Percentiles rank a stretch among this genome's conserved stretches.
Conservation (phyloP, 2,888 invertebrate species). For the Poecilobothrus nobilitatus region DNA sequence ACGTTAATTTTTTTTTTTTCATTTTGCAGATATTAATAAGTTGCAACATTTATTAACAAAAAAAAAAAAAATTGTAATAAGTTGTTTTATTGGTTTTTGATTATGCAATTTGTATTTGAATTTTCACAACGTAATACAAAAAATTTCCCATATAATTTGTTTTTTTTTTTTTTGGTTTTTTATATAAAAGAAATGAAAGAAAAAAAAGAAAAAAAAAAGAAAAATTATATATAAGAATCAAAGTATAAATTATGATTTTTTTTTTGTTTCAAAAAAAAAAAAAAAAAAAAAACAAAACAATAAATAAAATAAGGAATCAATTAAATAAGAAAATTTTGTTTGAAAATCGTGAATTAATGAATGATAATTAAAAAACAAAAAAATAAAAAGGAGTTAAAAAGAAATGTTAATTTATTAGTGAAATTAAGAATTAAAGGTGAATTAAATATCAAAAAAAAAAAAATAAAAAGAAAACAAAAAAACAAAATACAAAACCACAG, state of each 20-base stretch:
- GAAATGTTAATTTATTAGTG: too few species aligned
- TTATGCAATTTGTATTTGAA: slow-evolving; percentile 1
- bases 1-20: too few species aligned
- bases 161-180: not conserved
- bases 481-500: too few species aligned
- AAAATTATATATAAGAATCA: not conserved
- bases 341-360: too few species aligned
- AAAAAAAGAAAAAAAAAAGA: slow-evolving; percentile 5
- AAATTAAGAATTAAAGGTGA: too few species aligned
- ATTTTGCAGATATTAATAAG: not conserved
- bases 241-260: not conserved
- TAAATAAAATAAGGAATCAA: not conserved
- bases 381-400: too few species aligned
- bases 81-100: not conserved
- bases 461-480: too few species aligned
- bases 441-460: too few species aligned
- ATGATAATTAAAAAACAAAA: too few species aligned
- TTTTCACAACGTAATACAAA: not conserved
- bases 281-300: not conserved
- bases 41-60: not conserved
- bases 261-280: not conserved
- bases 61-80: not conserved
- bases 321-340: too few species aligned
- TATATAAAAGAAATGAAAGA: not conserved
- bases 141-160: not conserved